A percentile compares a stretch with the other conserved stretches of the same genome.
phyloP scores from a whole-genome alignment of 2,797 vertebrate species.

The Clarias platycephalus region DNA sequence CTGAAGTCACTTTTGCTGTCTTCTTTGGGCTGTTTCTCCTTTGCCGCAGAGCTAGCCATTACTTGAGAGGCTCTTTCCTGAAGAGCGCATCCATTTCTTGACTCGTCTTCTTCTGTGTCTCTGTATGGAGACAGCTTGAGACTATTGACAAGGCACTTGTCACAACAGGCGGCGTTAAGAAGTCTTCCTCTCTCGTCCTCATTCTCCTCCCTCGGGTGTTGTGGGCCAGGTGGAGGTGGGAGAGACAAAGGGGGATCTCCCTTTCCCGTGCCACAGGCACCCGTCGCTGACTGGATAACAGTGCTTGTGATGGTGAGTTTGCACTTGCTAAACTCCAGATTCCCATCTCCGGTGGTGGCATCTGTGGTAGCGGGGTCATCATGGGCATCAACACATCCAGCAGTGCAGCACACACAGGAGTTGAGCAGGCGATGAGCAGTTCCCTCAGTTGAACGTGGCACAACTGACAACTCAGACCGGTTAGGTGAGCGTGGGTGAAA shows the following conservation, averaged over 20 bases:
- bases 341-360: slow-evolving; percentile 62
- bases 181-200: slow-evolving; percentile 60
- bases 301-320: slow-evolving; percentile 72
- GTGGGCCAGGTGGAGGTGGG: slow-evolving; percentile 34
- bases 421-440: slow-evolving; percentile 90
- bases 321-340: slow-evolving; percentile 72
- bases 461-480: slow-evolving; percentile 73
- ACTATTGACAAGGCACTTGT: slow-evolving; percentile 80
- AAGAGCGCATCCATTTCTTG: slow-evolving; percentile 60
- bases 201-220: slow-evolving; percentile 58
- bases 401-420: slow-evolving; percentile 91
- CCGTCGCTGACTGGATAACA: slow-evolving; percentile 77
- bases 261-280: slow-evolving; percentile 55
- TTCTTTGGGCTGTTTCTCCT: slow-evolving; percentile 59
- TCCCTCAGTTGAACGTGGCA: slow-evolving; percentile 61
- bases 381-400: slow-evolving; percentile 82
- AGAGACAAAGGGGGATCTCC: slow-evolving; percentile 60
- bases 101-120: slow-evolving; percentile 61
- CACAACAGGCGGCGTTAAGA: slow-evolving; percentile 64
- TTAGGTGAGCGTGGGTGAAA: slow-evolving; percentile 91
- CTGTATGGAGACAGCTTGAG: slow-evolving; percentile 65
- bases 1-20: slow-evolving; percentile 39
- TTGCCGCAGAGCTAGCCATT: slow-evolving; percentile 16
- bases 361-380: slow-evolving; percentile 74
- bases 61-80: slow-evolving; percentile 69